Evolutionary conservation across 2,113 vertebrate genomes (phyloP), one percentile per base, ranked within the genome.

Genomic region (Oncorhynchus tshawytscha): DNA sequence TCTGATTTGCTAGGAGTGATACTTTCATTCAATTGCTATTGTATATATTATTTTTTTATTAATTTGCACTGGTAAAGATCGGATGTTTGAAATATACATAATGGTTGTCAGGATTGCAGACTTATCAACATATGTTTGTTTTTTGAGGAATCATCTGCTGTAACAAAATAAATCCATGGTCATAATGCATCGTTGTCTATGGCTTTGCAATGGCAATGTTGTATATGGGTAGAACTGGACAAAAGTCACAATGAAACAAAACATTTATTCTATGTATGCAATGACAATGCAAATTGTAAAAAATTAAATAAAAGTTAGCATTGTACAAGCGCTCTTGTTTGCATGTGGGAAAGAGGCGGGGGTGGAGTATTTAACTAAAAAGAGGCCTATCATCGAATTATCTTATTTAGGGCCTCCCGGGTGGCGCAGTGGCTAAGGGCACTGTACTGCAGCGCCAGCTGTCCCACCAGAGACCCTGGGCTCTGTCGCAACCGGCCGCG

Each of bases 21-120:
- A 71, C 72, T 77, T 81, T 66, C 83, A 85, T 87, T 85, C 81
- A 86, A 57, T 67, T 87, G 88, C 86, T 81, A 73, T 88, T 88
- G 80, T 81, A 78, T 87, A 88, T 59, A 70, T 84, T 84, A 89
- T 85, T 83, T 85, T 86, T 60, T 86, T 76, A 85, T 86, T 69
- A 68, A 87, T 83, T 91, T 91, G 87, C 89, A 92, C 91, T 90
- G 87, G 75, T 84, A 85, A 85, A 82, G 76, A 88, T 83, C 11
- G 85, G 84, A 85, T 87, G 87, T 89, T 90, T 86, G 39, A 72
- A 24, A 81, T 81, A 24, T 67, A 74, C 72, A 88, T 86, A 20
- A 68, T 62, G 81, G 82, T 87, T 88, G 88, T 90, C 78, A 76
- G 81, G 82, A 81, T 84, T 90, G 86, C 86, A 72, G 69, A 88